A percentile compares a stretch with the other conserved stretches of the same genome.
Evolutionary conservation across 2,113 vertebrate species (phyloP).

Genomic region (Sakesphorus luctuosus): DNA sequence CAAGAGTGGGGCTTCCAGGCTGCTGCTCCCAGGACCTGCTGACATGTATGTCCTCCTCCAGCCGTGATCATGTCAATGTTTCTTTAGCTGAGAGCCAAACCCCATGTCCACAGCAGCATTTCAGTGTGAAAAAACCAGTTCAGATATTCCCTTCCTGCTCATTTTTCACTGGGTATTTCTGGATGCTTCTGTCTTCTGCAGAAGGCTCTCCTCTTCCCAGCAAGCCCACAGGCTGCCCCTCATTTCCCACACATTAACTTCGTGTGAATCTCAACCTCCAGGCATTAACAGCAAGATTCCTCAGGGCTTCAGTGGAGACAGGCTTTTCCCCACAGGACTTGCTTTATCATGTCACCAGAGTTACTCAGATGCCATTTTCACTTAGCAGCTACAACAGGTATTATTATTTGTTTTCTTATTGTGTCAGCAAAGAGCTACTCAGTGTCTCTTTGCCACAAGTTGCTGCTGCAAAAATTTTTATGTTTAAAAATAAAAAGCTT

Average conservation of each 20-base stretch:
- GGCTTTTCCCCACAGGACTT: not conserved
- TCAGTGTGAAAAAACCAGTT: not conserved
- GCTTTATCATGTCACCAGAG: not conserved
- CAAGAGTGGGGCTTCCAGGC: not conserved
- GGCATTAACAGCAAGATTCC: not conserved
- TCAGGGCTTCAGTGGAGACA: not conserved
- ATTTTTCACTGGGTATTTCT: not conserved
- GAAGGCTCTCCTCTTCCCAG: not conserved
- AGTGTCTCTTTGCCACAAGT: not conserved
- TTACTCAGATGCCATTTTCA: not conserved
- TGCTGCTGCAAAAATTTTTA: not conserved
- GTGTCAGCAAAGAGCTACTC: not conserved
- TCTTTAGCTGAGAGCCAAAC: not conserved
- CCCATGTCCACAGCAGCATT: not conserved
- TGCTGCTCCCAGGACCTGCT: not conserved
- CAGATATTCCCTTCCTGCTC: not conserved
- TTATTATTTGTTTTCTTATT: not conserved
- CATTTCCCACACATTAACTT: not conserved
- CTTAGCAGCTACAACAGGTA: not conserved
- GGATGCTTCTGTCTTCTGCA: not conserved
- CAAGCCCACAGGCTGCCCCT: not conserved
- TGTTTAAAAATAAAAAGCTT: not conserved
- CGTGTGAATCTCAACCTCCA: not conserved
- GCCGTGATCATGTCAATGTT: accelerated
- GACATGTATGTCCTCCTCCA: accelerated